phyloP scores from a whole-genome alignment of 2,888 invertebrate genomes.

The Horisme vitalbata region DNA sequence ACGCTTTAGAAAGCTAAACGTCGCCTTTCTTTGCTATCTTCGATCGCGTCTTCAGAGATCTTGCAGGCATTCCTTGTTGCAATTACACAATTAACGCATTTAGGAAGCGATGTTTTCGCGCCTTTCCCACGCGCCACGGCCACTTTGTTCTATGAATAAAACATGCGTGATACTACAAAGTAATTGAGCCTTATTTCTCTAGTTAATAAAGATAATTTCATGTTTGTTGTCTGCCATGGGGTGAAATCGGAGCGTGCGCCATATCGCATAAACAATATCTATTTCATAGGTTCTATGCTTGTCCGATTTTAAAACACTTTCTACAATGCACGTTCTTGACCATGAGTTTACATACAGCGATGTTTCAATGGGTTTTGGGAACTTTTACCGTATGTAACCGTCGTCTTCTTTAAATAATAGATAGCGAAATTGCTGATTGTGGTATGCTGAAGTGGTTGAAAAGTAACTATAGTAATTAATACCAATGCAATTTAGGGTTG shows the following conservation, averaged over 20 bases:
- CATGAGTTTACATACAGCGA: no score
- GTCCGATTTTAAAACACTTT: slow-evolving; percentile 10
- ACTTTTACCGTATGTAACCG: no score
- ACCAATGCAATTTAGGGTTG: no score
- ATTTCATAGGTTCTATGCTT: slow-evolving; percentile 3
- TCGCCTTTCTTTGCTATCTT: slow-evolving; percentile 1
- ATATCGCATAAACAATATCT: slow-evolving; percentile 8
- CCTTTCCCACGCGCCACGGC: slow-evolving; percentile 12
- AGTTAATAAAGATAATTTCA: no score
- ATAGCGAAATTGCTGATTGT: no score
- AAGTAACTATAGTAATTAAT: no score
- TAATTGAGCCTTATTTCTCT: no score
- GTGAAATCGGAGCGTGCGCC: slow-evolving; percentile 24
- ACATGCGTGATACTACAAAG: no score
- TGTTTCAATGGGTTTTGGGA: no score
- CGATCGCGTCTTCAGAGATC: slow-evolving; percentile 1
- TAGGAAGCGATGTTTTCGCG: slow-evolving; percentile 18
- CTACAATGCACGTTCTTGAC: no score
- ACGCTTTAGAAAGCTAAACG: slow-evolving; percentile 14
- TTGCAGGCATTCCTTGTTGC: slow-evolving; percentile 14
- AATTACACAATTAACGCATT: slow-evolving; percentile 18
- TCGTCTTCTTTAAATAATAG: no score
- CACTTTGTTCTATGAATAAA: slow-evolving; percentile 6
- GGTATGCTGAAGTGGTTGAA: no score
- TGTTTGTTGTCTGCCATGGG: slow-evolving; percentile 9